Base-by-base conservation (phyloP, 2,113 vertebrate species). In the Dolichallabes microphthalmus region DNA sequence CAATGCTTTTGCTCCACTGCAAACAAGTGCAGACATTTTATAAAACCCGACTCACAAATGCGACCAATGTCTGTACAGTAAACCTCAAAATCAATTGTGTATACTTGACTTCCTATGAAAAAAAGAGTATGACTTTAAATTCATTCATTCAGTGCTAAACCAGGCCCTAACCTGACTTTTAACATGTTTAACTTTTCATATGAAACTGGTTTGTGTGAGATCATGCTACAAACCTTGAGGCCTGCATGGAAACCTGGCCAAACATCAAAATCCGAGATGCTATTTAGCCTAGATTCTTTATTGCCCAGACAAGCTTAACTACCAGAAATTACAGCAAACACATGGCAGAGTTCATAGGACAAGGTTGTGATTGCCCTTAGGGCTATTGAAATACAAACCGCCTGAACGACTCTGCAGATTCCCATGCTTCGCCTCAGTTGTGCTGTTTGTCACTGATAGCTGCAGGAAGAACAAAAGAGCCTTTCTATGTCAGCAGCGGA, bases 381-480 rank as follows among this genome's bases (percentile, higher is more conserved):
- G 58, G 58, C 39, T 50, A 3, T 61, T 55, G 30, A 52, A 53
- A 58, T 10, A 35, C 11, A 66, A 66, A 78, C 73, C 11, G 8
- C 25, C 2, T 15, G 8, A 86, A 32, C 12, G 35, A 64, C 76
- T 80, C 22, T 66, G 64, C 76, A 74, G 66, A 55, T 74, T 81
- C 57, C 84, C 20, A 35, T 61, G 85, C 76, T 86, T 60, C 17
- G 45, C 58, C 39, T 83, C 55, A 53, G 75, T 80, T 83, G 86
- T 87, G 82, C 69, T 81, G 68, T 75, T 86, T 84, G 79, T 71
- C 77, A 73, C 82, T 66, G 82, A 84, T 84, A 64, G 76, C 76
- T 87, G 66, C 86, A 57, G 68, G 7, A 64, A 68, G 76, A 84
- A 87, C 82, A 87, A 81, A 83, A 87, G 86, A 84, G 86, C 82